Evolutionary conservation across 2,888 invertebrate genomes (phyloP), one percentile per base, ranked within the genome.

Genomic region (Dioctria rufipes): DNA sequence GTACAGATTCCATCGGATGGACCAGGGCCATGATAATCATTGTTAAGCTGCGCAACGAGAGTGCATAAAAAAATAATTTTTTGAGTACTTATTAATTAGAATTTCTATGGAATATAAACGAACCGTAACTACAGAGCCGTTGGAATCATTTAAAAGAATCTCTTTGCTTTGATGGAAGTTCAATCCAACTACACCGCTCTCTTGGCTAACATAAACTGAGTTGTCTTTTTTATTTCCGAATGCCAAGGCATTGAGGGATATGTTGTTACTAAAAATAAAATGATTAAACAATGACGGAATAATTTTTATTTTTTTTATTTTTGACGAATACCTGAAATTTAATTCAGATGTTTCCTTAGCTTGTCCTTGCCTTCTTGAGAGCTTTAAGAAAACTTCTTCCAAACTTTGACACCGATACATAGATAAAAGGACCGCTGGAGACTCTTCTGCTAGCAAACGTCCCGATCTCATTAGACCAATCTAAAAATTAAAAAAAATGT

Each of bases 401-500:
- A 98, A 90, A 11, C 95, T 94, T 83, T 93, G 92, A 87, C 96
- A 96, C 86, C 92, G 93, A 90, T 96, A 96, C 92, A 95, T 94
- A 69, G 94, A 92, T 71, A 98, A 91, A 63, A 98, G 91, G 11
- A 93, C 93, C 84, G 94, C 94, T 0, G 98, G 98, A 11, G 94
- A 95, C 88, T 97, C 95, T 90, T 98, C 98, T 0, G 98, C 98
- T 85, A 98, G 89, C 71, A 98, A 91, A 79, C 95, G 92, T 0
- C 98, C 98, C 87, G 95, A 96, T 83, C 98, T 91, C 98, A 98
- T 98, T 84, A 98, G 90, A 82, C 98, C 98, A 87, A 98, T 98
- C 97, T 97, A 13, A 11, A 75, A 61, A 40, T 6, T 89, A 58
- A 84, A 85, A n/a, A 82, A 84, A 83, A 40, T 65, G 13, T 65